Conservation (phyloP, 92 coral and sea anemone species). For the Bergia sp. region DNA sequence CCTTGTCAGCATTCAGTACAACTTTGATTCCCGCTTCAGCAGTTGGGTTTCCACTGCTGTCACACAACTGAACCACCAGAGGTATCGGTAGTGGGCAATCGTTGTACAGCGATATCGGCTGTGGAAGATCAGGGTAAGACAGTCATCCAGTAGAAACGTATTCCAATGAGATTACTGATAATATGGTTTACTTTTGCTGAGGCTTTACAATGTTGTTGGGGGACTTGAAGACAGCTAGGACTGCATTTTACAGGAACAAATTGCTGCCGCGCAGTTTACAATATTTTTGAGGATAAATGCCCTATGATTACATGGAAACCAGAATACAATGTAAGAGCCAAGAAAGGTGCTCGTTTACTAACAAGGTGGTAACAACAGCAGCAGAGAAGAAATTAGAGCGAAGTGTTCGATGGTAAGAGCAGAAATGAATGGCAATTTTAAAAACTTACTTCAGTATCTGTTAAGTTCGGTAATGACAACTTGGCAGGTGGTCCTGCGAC, state of each 20-base stretch:
- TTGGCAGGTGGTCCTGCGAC: conserved; percentile 88
- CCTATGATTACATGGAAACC: too few species aligned
- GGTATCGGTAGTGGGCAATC: conserved; percentile 74
- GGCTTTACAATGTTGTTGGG: too few species aligned
- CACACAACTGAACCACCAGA: conserved; percentile 82
- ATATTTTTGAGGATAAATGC: too few species aligned
- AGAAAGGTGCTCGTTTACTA: too few species aligned
- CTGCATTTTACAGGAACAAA: too few species aligned
- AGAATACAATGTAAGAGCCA: too few species aligned
- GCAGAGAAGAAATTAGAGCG: too few species aligned
- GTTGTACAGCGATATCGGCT: conserved; percentile 83
- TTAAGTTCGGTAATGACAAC: conserved; percentile 65
- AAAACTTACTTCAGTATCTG: conserved; percentile 70
- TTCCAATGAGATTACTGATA: not conserved
- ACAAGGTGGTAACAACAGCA: not conserved
- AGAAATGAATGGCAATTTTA: not conserved
- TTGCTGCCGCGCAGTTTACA: too few species aligned
- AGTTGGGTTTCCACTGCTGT: conserved; percentile 80
- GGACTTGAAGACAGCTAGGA: too few species aligned
- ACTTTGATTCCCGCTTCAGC: conserved; percentile 79
- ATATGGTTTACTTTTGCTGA: not conserved
- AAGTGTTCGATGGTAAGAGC: not conserved
- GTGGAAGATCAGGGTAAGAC: not conserved
- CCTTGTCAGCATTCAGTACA: conserved; percentile 82
- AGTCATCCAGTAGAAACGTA: not conserved